Evolutionary conservation across 2,113 vertebrate genomes (phyloP).

Genomic region (Opisthocomus hoazin): DNA sequence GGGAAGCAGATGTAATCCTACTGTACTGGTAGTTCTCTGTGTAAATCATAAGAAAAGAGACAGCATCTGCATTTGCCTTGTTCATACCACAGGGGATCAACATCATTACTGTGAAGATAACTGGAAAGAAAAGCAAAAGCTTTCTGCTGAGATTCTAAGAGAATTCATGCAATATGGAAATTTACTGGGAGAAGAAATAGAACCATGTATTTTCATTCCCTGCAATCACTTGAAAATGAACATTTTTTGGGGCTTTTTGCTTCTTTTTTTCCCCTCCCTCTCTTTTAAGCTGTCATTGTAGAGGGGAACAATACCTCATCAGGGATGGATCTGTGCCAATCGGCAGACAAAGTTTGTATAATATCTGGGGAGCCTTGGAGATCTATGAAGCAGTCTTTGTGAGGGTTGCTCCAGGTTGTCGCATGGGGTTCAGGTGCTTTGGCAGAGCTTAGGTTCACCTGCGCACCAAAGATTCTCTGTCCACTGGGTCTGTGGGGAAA

Average conservation of each 20-base stretch:
- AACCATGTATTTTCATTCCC: not conserved
- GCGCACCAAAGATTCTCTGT: not conserved
- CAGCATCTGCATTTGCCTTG: slow-evolving; percentile 51
- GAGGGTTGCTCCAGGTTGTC: not conserved
- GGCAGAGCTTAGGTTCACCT: not conserved
- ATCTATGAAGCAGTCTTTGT: not conserved
- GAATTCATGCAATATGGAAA: slow-evolving; percentile 38
- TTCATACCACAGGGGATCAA: slow-evolving; percentile 45
- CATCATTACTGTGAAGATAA: slow-evolving; percentile 22
- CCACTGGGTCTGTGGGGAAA: not conserved
- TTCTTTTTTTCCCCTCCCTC: not conserved
- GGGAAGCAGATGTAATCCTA: slow-evolving; percentile 36
- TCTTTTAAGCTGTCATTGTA: not conserved
- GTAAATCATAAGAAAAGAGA: slow-evolving; percentile 43
- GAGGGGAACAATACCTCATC: slow-evolving; percentile 8
- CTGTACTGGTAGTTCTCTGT: slow-evolving; percentile 13
- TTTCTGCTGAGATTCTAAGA: slow-evolving; percentile 33
- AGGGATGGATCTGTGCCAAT: not conserved
- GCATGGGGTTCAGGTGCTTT: not conserved
- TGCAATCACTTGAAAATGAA: slow-evolving; percentile 18
- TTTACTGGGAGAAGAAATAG: slow-evolving; percentile 29
- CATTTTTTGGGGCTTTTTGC: not conserved
- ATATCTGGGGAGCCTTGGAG: not conserved
- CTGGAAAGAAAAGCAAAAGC: not conserved
- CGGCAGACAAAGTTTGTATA: not conserved